These are phyloP conservation scores for Parnassius orleans DNA, from an alignment of 2,888 invertebrate species.

Conservation along the genomic window DNA sequence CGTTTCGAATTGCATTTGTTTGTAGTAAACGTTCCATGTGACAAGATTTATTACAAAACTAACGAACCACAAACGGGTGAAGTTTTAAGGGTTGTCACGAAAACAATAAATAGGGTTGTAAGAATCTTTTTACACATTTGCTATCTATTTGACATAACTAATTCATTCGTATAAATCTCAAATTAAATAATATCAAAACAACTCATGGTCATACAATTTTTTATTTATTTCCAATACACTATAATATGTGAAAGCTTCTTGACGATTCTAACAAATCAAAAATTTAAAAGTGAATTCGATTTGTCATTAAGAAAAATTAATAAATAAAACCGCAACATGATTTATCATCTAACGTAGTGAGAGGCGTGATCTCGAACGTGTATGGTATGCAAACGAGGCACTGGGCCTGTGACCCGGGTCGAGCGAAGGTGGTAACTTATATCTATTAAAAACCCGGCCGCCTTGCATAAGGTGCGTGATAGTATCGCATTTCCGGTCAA, in stretches of 20 bases:
- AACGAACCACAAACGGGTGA: not conserved
- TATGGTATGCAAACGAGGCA: slow-evolving; percentile 9
- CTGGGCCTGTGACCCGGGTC: slow-evolving; percentile 5
- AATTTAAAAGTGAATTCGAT: too few species aligned
- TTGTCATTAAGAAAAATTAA: too few species aligned
- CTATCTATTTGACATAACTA: too few species aligned
- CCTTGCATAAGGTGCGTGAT: slow-evolving; percentile 59
- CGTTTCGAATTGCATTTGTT: slow-evolving; percentile 8
- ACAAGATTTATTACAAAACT: slow-evolving; percentile 12
- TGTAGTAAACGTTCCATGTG: not conserved
- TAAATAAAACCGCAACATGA: too few species aligned
- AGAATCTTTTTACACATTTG: too few species aligned
- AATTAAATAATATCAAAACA: too few species aligned
- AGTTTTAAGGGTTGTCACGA: not conserved
- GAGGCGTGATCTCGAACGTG: slow-evolving; percentile 6
- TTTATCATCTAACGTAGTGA: not conserved
- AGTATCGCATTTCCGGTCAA: slow-evolving; percentile 73
- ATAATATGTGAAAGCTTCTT: too few species aligned
- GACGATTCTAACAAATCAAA: too few species aligned
- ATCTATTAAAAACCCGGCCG: slow-evolving; percentile 49
- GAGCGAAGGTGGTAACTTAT: slow-evolving; percentile 25
- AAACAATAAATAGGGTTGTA: too few species aligned
- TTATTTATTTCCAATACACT: too few species aligned
- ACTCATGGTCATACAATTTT: too few species aligned
- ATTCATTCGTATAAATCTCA: too few species aligned